Conservation (phyloP, 2,113 vertebrate genomes). For the Catharus minimus region DNA sequence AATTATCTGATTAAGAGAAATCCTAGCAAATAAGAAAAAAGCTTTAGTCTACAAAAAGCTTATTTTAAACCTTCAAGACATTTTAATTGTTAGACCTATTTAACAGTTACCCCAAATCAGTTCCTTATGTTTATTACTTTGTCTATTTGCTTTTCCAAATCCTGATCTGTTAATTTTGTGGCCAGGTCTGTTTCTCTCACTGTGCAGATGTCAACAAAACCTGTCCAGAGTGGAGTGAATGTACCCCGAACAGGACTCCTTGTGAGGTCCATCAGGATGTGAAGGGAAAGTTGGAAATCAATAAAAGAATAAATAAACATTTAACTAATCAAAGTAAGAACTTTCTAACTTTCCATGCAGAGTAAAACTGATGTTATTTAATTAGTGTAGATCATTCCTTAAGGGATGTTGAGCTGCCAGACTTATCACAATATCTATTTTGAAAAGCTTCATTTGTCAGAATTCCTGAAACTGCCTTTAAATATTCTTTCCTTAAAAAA, state of each 20-base stretch:
- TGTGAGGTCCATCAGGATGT: slow-evolving; percentile 51
- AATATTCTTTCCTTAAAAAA: neutral
- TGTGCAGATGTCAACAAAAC: slow-evolving; percentile 55
- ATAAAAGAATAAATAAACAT: slow-evolving; percentile 16
- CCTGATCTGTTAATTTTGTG: slow-evolving; percentile 9
- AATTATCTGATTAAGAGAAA: neutral
- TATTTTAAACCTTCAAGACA: slow-evolving; percentile 84
- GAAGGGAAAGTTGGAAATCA: neutral
- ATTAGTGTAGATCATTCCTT: neutral
- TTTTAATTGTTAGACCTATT: slow-evolving; percentile 71
- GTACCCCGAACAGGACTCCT: slow-evolving; percentile 3
- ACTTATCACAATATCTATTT: neutral
- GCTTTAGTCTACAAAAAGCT: slow-evolving; percentile 69
- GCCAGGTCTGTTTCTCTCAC: slow-evolving; percentile 26
- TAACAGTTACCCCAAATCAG: slow-evolving; percentile 84
- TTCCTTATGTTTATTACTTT: slow-evolving; percentile 80
- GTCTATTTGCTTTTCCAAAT: slow-evolving; percentile 48
- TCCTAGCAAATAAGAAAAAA: slow-evolving; percentile 29
- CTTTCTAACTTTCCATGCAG: neutral
- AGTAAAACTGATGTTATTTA: neutral
- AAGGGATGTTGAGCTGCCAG: neutral
- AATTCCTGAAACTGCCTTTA: neutral
- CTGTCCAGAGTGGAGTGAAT: slow-evolving; percentile 21
- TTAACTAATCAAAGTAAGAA: slow-evolving; percentile 1
- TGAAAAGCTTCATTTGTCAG: neutral